These are phyloP conservation scores for Philypnodon macrostomus DNA, from an alignment of 2,797 vertebrate species.

Conservation along the genomic window DNA sequence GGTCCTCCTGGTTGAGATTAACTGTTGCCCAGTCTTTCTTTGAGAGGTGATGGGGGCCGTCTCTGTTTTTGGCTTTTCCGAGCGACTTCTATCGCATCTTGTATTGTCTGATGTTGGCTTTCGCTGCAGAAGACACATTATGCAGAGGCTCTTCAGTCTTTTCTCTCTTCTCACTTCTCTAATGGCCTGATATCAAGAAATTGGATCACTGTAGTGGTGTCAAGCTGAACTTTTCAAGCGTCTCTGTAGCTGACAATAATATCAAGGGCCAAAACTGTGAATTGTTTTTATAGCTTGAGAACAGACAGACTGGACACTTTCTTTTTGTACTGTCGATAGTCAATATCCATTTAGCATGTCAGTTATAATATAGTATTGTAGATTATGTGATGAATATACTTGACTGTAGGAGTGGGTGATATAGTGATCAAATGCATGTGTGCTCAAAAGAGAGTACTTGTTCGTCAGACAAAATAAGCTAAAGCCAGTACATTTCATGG, in stretches of 20 bases:
- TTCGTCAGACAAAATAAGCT: no score
- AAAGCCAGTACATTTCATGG: no score
- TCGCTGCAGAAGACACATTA: not conserved
- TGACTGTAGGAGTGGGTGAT: no score
- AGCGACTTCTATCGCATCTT: not conserved
- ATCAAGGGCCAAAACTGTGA: no score
- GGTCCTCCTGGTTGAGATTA: constrained; percentile 7
- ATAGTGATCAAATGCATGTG: no score
- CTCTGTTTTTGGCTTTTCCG: not conserved
- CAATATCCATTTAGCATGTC: no score
- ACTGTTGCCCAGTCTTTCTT: constrained; percentile 4
- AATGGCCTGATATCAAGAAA: constrained; percentile 2
- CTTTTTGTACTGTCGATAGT: no score
- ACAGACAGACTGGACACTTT: not conserved
- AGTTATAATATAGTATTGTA: no score
- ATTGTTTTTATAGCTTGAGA: not conserved
- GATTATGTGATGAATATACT: no score
- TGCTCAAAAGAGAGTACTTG: no score
- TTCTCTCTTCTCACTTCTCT: constrained; percentile 1
- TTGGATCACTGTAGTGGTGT: constrained; percentile 1
- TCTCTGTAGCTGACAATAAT: not conserved
- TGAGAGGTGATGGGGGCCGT: not conserved
- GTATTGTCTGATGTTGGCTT: not conserved
- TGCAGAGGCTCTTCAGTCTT: constrained; percentile 8
- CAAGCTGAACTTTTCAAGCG: not conserved